Conservation (phyloP, 2,113 vertebrate species). For the Xenotilapia caudafasciata region DNA sequence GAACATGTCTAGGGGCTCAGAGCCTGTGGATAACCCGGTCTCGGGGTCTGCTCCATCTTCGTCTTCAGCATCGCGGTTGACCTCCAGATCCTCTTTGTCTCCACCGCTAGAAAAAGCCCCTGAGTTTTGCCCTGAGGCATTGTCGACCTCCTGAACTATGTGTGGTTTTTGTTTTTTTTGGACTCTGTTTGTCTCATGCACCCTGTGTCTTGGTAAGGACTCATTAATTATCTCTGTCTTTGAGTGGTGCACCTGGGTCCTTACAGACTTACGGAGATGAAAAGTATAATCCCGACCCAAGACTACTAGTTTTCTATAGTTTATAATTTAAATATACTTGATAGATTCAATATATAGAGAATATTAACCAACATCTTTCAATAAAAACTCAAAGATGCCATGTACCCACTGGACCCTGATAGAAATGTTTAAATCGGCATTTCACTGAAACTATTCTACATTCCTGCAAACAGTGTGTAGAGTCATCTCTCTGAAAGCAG, state of each 20-base stretch:
- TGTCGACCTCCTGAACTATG: neutral
- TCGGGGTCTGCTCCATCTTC: fast-evolving
- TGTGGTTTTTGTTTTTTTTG: fast-evolving
- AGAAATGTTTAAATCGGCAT: neutral
- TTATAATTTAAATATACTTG: neutral
- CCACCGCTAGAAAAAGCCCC: neutral
- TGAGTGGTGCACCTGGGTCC: neutral
- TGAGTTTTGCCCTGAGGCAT: neutral
- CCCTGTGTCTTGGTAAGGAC: neutral
- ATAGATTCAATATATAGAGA: neutral
- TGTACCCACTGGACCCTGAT: neutral
- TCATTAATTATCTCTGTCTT: neutral
- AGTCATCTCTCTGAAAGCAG: neutral
- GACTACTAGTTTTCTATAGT: neutral
- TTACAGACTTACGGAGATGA: fast-evolving
- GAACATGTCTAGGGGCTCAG: neutral
- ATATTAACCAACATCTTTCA: neutral
- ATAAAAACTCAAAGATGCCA: neutral
- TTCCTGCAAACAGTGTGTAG: neutral
- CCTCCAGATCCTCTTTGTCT: neutral
- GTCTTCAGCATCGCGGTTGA: fast-evolving
- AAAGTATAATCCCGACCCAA: neutral
- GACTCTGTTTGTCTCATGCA: neutral
- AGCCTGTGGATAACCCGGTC: neutral
- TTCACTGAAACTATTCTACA: neutral